Base-by-base conservation (phyloP, 2,888 invertebrate genomes). In the Lithophane ornitopus region DNA sequence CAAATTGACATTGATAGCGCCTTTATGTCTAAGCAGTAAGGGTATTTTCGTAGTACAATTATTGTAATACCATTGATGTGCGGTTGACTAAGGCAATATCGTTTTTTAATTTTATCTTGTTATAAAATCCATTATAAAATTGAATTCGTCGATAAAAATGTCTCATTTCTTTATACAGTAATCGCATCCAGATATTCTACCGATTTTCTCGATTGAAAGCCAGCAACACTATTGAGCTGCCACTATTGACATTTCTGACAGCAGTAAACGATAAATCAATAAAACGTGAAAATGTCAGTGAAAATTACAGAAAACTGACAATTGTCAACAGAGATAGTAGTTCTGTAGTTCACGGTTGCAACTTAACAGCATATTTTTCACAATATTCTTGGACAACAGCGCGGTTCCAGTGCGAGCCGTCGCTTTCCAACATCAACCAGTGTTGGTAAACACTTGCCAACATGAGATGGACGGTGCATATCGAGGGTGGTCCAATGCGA, bases 401-500 rank as follows among this genome's bases (percentile, higher is more conserved):
- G 63, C 72, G 70, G 74, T 65, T 80, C 66, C 34, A 34, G 62
- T 44, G 63, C 28, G 74, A 66, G 65, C 56, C 61, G 62, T 82
- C 61, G 76, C 70, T 52, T 68, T 62, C 14, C 19, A 54, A 34
- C n/a, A 70, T 22, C 71, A 46, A 56, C 12, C 11, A 44, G 63
- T 82, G 74, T 81, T 77, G 62, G 68, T 79, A 70, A 78, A 70
- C 58, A 83, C 39, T 67, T 78, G 49, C 90, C 84, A 90, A 76
- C 46, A 98, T 98, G 98, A 97, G 97, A 93, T 99, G 99, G 99
- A 98, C 98, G 70, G 97, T 98, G 52, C 98, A 98, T 91, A 96
- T 99, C 81, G 98, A 98, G 91, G 99, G 99, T 49, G 99, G 99
- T n/a, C 99, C 99, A 26, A 97, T 98, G 89, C 97, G 99, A 80